Conservation (phyloP, 2,113 vertebrate genomes). For the Fulica atra region DNA sequence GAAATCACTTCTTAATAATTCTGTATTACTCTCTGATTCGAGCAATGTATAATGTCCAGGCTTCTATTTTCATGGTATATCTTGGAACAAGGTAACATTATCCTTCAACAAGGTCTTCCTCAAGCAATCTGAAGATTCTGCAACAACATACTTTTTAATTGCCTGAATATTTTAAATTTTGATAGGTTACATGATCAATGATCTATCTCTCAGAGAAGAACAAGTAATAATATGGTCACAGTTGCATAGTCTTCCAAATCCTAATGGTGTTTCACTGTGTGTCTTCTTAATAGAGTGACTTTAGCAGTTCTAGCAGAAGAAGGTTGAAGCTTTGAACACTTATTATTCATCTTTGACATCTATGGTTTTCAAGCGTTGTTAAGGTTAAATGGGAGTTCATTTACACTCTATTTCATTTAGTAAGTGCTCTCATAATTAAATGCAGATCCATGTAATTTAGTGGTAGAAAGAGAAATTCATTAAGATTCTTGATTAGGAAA, state of each 20-base stretch:
- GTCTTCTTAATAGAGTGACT: not conserved
- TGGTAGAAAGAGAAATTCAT: constrained; percentile 43
- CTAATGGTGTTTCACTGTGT: not conserved
- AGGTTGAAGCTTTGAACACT: not conserved
- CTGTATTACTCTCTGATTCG: not conserved
- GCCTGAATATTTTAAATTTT: not conserved
- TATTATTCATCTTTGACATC: constrained; percentile 32
- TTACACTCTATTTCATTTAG: constrained; percentile 39
- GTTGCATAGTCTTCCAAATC: not conserved
- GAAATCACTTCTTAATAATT: not conserved
- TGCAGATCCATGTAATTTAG: constrained; percentile 41
- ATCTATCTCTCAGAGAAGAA: not conserved
- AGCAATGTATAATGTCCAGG: not conserved
- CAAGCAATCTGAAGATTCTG: not conserved
- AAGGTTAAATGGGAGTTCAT: constrained; percentile 53
- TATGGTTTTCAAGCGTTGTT: not conserved
- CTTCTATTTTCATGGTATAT: not conserved
- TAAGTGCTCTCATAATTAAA: constrained; percentile 50
- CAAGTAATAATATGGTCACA: not conserved
- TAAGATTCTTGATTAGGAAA: constrained; percentile 38
- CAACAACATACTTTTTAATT: not conserved
- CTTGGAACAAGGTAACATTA: not conserved
- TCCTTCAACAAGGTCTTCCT: not conserved
- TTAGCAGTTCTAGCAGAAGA: not conserved
- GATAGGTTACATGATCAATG: not conserved